Percentiles rank a stretch among this genome's conserved stretches.
Conservation (phyloP, 1,140 invertebrate species). For the Trinorchestia longiramus region DNA sequence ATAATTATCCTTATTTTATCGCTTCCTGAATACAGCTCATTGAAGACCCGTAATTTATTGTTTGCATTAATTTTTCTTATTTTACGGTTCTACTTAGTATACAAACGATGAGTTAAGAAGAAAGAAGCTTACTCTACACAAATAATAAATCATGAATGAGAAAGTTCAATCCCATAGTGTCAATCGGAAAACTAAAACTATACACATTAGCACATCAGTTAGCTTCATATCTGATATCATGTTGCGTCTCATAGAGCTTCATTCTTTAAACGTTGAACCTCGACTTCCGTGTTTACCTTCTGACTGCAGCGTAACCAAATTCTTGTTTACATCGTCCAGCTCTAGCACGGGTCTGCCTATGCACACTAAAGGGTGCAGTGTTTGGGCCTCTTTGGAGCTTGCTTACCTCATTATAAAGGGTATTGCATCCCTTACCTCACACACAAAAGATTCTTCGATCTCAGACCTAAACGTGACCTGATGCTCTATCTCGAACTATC, state of each 20-base stretch:
- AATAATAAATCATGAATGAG: no score
- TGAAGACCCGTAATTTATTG: neutral
- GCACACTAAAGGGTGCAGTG: neutral
- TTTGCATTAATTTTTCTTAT: neutral
- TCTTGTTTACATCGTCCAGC: neutral
- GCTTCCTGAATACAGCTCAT: neutral
- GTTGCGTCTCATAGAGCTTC: neutral
- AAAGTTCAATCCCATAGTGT: no score
- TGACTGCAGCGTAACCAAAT: neutral
- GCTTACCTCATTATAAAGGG: slow-evolving; percentile 32
- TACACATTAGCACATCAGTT: neutral
- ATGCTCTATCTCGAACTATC: neutral
- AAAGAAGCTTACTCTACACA: no score
- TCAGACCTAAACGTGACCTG: neutral
- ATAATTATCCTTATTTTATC: no score
- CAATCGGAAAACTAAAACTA: no score
- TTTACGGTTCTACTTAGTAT: neutral
- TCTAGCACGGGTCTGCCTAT: neutral
- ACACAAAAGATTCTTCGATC: neutral
- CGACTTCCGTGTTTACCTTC: neutral
- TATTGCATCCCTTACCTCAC: neutral
- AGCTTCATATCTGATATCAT: neutral
- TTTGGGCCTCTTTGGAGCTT: slow-evolving; percentile 14
- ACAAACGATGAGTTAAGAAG: neutral
- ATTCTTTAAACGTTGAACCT: neutral